Evolutionary conservation across 1,140 invertebrate species (phyloP).

Genomic region (Drosophila subpulchrella): DNA sequence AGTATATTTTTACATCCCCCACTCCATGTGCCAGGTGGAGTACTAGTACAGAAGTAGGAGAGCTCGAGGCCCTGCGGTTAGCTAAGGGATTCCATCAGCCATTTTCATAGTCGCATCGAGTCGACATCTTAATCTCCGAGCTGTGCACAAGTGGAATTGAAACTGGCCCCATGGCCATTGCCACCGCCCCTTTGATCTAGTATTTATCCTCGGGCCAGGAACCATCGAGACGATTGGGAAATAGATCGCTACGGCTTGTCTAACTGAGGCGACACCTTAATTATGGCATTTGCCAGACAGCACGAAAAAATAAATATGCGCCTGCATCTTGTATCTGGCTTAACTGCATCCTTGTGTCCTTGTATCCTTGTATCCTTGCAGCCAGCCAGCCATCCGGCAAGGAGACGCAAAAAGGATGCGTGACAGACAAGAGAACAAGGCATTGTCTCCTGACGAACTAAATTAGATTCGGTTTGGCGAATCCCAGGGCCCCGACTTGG

Average conservation of each 20-base stretch:
- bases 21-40: slow-evolving; percentile 20
- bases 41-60: background rate
- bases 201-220: background rate
- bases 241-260: slow-evolving; percentile 33
- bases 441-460: slow-evolving; percentile 62
- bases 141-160: slow-evolving; percentile 48
- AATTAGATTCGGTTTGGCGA: slow-evolving; percentile 76
- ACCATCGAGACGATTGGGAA: slow-evolving; percentile 14
- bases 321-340: slow-evolving; percentile 1
- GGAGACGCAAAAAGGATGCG: slow-evolving; percentile 30
- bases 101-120: slow-evolving; percentile 61
- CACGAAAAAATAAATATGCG: background rate
- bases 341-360: slow-evolving; percentile 12
- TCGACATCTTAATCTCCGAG: slow-evolving; percentile 69
- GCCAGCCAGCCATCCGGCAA: slow-evolving; percentile 5
- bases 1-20: slow-evolving; percentile 73
- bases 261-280: slow-evolving; percentile 63
- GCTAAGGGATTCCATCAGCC: slow-evolving; percentile 52
- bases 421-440: slow-evolving; percentile 47
- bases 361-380: slow-evolving; percentile 3
- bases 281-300: slow-evolving; percentile 60
- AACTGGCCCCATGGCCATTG: slow-evolving; percentile 30
- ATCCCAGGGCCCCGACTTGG: slow-evolving; percentile 25
- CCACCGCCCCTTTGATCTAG: background rate
- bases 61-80: slow-evolving; percentile 46